These are phyloP conservation scores for Takifugu ocellatus DNA, from an alignment of 2,797 vertebrate genomes.

Conservation along the genomic window DNA sequence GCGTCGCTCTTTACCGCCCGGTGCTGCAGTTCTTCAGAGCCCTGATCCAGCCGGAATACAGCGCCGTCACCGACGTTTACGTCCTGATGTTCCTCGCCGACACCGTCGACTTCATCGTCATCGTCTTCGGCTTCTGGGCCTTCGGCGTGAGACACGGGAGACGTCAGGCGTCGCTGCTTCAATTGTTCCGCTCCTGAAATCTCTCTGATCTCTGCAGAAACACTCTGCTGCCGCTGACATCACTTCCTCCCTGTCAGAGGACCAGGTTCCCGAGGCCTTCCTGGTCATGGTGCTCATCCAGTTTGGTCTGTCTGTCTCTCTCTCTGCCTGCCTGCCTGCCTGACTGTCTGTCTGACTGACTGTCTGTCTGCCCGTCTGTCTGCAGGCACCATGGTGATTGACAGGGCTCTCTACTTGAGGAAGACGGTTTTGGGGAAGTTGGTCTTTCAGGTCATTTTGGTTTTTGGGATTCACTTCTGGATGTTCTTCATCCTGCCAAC, in stretches of 20 bases:
- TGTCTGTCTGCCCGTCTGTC: constrained; percentile 11
- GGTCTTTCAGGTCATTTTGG: constrained; percentile 93
- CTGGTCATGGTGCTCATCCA: constrained; percentile 96
- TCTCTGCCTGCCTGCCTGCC: neutral
- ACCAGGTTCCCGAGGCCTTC: constrained; percentile 92
- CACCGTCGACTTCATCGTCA: constrained; percentile 93
- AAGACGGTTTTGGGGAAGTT: constrained; percentile 79
- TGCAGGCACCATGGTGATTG: constrained; percentile 91
- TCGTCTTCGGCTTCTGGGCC: constrained; percentile 95
- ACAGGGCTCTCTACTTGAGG: constrained; percentile 68
- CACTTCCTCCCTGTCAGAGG: constrained; percentile 92
- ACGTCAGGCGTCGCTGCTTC: neutral
- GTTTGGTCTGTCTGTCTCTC: constrained; percentile 71
- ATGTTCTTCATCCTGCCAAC: constrained; percentile 96
- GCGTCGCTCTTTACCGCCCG: constrained; percentile 83
- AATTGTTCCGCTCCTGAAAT: neutral
- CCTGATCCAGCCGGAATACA: constrained; percentile 93
- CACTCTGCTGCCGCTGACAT: constrained; percentile 94
- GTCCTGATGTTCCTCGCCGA: constrained; percentile 96
- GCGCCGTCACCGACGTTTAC: constrained; percentile 93
- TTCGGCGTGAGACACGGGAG: constrained; percentile 82
- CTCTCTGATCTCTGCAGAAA: constrained; percentile 76
- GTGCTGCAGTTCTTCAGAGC: constrained; percentile 89
- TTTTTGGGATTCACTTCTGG: constrained; percentile 97
- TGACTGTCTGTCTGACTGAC: constrained; percentile 13